Evolutionary conservation across 2,888 invertebrate species (phyloP), one percentile per base, ranked within the genome.

Genomic region (Pyrrhopygopsis socrates): DNA sequence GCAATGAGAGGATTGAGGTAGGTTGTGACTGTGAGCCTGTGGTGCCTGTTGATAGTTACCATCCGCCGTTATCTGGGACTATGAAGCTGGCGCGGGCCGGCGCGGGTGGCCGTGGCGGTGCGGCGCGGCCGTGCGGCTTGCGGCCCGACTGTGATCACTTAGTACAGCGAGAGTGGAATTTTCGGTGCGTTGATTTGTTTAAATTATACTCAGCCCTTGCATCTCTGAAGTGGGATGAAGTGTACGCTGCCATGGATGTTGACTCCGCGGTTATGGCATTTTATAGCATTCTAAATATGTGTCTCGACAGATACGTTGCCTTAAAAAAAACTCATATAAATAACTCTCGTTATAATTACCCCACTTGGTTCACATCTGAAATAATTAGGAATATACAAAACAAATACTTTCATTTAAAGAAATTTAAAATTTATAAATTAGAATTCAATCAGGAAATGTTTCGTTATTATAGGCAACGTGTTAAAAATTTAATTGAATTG

Each of bases 391-490:
- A 60, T 38, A 63, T 75, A 11, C 20, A 60, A 41, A 27, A 41
- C 24, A 75, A 75, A 20, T 63, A 75, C 18, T 75, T 75, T 58
- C 58, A 68, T 75, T 38, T 81, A 5, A 75, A 75, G 50, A 75
- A 58, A 38, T 68, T 29, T 41, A 81, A 68, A 58, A 18, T 24
- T 20, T 27, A 27, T 24, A 4, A 71, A 18, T n/a, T 67, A 13
- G 74, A 54, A 4, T 81, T 81, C 34, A 74, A 81, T 54, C n/a
- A 24, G 22, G 74, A 80, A 80, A 80, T 73, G 74, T 81, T 80
- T 45, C 54, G 30, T 8, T 63, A 58, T 24, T 73, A 80, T 27
- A 60, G 80, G 15, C 30, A 71, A 38, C 41, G 45, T 15, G 65
- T 65, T n/a, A 80, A 80, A 73, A 30, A 74, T 2, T 22, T 67